A percentile compares a stretch with the other conserved stretches of the same genome.
These are phyloP conservation scores for Notodonta ziczac DNA, from an alignment of 2,888 invertebrate species.

Conservation along the genomic window DNA sequence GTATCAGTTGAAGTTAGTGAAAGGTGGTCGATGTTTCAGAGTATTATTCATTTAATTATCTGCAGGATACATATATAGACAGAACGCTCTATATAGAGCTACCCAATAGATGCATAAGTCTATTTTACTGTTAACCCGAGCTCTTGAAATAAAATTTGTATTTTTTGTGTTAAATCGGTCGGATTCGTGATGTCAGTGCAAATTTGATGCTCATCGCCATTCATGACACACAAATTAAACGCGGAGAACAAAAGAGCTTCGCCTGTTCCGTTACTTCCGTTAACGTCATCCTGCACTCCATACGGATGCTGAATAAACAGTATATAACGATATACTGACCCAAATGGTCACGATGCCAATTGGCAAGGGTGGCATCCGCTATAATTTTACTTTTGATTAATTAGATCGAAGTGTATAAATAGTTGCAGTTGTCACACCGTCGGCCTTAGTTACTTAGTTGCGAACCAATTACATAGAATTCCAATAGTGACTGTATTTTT, in stretches of 20 bases:
- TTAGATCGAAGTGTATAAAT: not conserved
- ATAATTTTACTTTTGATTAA: constrained; percentile 17
- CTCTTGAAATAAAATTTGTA: constrained; percentile 26
- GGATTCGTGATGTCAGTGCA: constrained; percentile 28
- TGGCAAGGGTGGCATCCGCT: constrained; percentile 38
- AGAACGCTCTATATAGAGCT: not conserved
- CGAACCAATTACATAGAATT: not conserved
- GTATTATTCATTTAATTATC: not conserved
- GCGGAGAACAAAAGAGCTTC: constrained; percentile 55
- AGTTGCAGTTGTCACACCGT: not conserved
- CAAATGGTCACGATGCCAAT: constrained; percentile 46
- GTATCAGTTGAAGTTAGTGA: not conserved
- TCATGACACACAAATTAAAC: constrained; percentile 60
- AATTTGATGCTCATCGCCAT: constrained; percentile 49
- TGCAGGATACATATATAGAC: not conserved
- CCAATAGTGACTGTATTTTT: too few relatives aligned
- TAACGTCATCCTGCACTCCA: constrained; percentile 50
- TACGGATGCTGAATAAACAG: constrained; percentile 54
- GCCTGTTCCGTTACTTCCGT: constrained; percentile 61
- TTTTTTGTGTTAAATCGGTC: constrained; percentile 25
- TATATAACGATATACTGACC: constrained; percentile 48
- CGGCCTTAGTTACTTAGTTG: not conserved
- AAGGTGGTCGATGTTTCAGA: not conserved
- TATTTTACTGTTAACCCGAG: not conserved
- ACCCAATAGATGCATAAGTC: not conserved